Conservation (phyloP, 1,140 invertebrate genomes). For the Formica exsecta region DNA sequence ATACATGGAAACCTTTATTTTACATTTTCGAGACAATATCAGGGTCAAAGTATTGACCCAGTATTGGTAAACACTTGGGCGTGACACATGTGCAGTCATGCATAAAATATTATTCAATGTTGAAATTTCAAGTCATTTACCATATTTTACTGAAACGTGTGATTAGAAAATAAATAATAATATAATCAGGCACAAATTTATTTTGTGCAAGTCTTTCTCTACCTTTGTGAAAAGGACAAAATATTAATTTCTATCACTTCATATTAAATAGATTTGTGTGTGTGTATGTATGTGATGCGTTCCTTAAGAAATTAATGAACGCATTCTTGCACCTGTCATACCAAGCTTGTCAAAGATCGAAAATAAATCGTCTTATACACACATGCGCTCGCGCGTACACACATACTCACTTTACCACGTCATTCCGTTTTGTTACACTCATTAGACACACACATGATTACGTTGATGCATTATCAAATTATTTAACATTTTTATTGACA, state of each 20-base stretch:
- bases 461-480: neutral
- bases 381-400: no score
- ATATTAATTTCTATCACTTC: no score
- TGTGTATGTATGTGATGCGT: no score
- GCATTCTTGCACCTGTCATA: neutral
- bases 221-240: no score
- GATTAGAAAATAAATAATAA: neutral
- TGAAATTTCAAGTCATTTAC: neutral
- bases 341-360: neutral
- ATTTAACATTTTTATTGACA: neutral
- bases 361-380: neutral
- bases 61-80: neutral
- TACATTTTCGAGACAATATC: neutral
- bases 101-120: neutral
- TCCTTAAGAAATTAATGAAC: neutral
- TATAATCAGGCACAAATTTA: neutral
- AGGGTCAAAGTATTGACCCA: neutral
- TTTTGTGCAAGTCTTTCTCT: neutral
- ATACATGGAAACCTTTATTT: neutral
- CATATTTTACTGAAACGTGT: neutral
- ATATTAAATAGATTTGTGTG: no score
- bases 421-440: slow-evolving; percentile 22
- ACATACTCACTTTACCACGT: slow-evolving; percentile 16
- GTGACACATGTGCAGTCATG: neutral
- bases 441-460: neutral